phyloP scores from a whole-genome alignment of 2,113 vertebrate species.

The Pipra filicauda region DNA sequence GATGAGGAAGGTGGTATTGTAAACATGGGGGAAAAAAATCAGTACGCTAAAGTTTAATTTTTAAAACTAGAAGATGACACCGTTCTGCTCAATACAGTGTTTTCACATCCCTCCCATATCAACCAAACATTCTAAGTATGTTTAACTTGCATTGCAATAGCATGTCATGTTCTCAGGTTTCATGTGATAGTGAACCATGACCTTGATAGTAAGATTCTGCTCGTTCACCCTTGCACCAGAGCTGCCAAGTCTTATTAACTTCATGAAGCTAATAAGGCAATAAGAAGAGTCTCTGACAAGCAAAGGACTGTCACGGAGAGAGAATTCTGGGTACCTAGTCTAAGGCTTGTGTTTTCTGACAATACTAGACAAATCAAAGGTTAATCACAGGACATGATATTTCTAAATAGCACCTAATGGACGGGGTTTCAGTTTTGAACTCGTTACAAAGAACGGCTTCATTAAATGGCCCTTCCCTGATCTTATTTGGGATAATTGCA shows the following conservation, averaged over 20 bases:
- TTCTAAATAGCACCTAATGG: neutral
- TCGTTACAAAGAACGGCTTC: accelerated
- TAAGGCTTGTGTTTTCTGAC: neutral
- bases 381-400: neutral
- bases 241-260: neutral
- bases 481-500: neutral
- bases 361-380: neutral
- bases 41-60: neutral
- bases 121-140: neutral
- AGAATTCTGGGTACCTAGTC: neutral
- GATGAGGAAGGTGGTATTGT: neutral
- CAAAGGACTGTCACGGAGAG: neutral
- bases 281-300: neutral
- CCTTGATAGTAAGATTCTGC: neutral
- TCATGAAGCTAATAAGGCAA: neutral
- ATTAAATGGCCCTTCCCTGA: neutral
- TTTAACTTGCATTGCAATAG: neutral
- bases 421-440: neutral
- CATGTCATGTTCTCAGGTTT: neutral
- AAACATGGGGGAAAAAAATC: accelerated
- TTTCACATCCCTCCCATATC: neutral
- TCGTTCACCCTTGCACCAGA: neutral
- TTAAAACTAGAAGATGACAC: neutral
- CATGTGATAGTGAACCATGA: neutral
- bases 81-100: neutral